phyloP scores from a whole-genome alignment of 2,113 vertebrate species.

The Cisticola juncidis region DNA sequence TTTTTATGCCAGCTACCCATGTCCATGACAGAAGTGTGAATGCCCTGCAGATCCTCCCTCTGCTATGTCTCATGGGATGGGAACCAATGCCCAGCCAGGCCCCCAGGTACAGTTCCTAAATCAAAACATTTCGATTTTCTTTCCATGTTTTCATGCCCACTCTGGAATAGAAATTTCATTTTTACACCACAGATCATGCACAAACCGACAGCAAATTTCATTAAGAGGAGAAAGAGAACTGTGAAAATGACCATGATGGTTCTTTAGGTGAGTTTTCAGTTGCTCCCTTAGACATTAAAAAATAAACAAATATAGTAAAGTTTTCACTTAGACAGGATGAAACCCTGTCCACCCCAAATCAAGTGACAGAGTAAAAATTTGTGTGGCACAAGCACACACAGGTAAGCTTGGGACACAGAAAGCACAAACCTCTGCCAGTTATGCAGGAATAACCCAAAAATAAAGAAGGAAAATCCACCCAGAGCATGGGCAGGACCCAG shows the following conservation, averaged over 20 bases:
- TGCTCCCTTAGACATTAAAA: not conserved
- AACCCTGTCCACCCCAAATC: not conserved
- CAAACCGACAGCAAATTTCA: not conserved
- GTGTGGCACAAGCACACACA: not conserved
- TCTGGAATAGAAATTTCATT: not conserved
- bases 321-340: not conserved
- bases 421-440: not conserved
- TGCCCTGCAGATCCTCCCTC: not conserved
- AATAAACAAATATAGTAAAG: not conserved
- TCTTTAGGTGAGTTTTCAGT: not conserved
- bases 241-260: not conserved
- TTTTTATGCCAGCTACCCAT: not conserved
- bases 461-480: not conserved
- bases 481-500: not conserved
- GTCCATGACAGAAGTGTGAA: not conserved
- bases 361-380: not conserved
- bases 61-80: accelerated
- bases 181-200: not conserved
- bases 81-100: not conserved
- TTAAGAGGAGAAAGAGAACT: not conserved
- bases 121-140: not conserved
- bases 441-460: not conserved
- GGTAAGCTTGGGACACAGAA: not conserved
- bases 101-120: not conserved
- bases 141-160: not conserved